Conservation (phyloP, 2,797 vertebrate species). For the Molossus alvarezi region DNA sequence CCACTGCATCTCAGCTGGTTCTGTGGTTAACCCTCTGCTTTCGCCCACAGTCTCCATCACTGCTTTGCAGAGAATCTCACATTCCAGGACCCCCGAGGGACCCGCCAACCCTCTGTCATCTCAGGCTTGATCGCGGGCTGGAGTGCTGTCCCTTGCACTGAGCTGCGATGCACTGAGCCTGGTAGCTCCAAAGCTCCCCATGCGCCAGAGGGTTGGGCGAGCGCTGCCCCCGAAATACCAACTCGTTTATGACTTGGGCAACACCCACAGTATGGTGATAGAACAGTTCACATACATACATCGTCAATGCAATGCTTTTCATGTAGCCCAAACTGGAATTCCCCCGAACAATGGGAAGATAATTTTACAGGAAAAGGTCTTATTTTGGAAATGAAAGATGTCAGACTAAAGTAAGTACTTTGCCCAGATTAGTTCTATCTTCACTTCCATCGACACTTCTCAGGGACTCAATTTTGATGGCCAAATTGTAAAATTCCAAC, state of each 20-base stretch:
- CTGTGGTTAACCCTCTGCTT: not conserved
- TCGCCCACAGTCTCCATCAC: no score
- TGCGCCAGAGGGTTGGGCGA: not conserved
- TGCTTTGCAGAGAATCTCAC: not conserved
- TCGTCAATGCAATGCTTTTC: not conserved
- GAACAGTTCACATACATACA: not conserved
- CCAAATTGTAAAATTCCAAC: not conserved
- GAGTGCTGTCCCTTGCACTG: not conserved
- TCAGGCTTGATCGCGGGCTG: not conserved
- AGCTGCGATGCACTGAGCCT: not conserved
- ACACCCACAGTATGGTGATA: rapidly evolving
- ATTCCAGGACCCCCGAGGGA: not conserved
- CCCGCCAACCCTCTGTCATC: not conserved
- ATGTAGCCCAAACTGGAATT: not conserved
- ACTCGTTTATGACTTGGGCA: not conserved
- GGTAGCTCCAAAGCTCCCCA: not conserved
- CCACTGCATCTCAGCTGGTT: not conserved
- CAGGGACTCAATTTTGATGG: not conserved
- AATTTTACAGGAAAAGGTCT: not conserved
- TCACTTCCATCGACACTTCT: not conserved
- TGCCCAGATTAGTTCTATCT: not conserved
- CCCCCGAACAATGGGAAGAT: not conserved
- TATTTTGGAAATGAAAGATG: not conserved
- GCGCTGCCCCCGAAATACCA: not conserved
- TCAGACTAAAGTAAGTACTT: not conserved